phyloP scores from a whole-genome alignment of 2,113 vertebrate species.

The Oreotragus oreotragus region DNA sequence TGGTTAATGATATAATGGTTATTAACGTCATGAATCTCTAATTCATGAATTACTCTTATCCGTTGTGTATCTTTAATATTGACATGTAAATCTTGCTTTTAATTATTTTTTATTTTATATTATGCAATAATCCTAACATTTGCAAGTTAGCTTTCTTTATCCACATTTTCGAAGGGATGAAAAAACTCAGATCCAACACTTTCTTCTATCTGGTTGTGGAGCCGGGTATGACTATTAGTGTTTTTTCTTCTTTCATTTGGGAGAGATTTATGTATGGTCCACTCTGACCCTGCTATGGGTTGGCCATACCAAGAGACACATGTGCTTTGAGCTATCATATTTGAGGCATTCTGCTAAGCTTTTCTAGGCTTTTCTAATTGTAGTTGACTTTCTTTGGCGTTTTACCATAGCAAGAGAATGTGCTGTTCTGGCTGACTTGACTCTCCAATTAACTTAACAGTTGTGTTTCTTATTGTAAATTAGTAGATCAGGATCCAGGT shows the following conservation, averaged over 20 bases:
- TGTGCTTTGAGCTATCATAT: background rate
- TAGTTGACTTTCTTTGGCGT: background rate
- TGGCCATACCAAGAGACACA: background rate
- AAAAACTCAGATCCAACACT: background rate
- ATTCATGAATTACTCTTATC: background rate
- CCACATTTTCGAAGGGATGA: background rate
- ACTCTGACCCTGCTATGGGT: background rate
- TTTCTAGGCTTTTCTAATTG: background rate
- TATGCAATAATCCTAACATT: background rate
- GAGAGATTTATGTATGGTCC: background rate
- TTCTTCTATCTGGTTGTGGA: background rate
- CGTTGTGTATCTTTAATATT: background rate
- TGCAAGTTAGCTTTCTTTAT: constrained; percentile 6
- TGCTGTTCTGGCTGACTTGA: background rate
- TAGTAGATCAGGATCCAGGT: constrained; percentile 20
- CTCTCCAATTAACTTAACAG: constrained; percentile 1
- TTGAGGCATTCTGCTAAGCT: background rate
- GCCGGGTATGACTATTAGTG: background rate
- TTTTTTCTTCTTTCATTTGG: constrained; percentile 35
- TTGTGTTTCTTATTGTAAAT: constrained; percentile 38
- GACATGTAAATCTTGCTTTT: background rate
- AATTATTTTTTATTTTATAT: constrained; percentile 5
- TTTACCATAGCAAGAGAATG: constrained; percentile 28
- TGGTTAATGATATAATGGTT: background rate
- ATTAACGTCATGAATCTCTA: background rate